These are phyloP conservation scores for Trichosurus vulpecula DNA, from an alignment of 2,797 vertebrate species.

Conservation along the genomic window DNA sequence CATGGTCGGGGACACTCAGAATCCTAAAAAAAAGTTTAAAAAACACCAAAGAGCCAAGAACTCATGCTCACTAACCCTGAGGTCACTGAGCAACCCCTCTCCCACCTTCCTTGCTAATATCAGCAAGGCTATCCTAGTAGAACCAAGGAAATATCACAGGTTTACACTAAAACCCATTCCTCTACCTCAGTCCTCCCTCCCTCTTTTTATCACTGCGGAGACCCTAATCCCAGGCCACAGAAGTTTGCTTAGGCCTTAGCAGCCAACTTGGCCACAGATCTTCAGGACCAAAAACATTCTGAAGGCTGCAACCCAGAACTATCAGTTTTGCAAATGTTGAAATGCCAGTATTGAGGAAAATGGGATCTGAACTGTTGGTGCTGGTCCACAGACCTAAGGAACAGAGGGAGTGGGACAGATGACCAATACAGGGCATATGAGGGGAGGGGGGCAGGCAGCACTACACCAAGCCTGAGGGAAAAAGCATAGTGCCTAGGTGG, in stretches of 20 bases:
- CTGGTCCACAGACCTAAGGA: background rate
- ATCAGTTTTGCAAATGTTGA: background rate
- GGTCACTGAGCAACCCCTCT: background rate
- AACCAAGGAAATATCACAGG: background rate
- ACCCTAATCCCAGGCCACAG: background rate
- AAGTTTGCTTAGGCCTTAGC: background rate
- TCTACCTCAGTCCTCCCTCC: background rate
- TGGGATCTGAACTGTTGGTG: background rate
- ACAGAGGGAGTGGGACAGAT: background rate
- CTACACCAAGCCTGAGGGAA: background rate
- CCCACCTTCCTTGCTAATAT: background rate
- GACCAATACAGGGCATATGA: background rate
- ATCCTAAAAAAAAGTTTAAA: background rate
- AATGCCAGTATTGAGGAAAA: background rate
- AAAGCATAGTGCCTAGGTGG: background rate
- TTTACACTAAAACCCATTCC: background rate
- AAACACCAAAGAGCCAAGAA: background rate
- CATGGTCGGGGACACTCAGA: background rate
- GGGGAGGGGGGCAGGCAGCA: too few relatives aligned
- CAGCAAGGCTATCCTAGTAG: background rate
- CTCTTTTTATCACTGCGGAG: background rate
- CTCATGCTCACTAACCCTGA: background rate
- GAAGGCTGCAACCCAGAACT: background rate
- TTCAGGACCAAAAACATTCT: background rate
- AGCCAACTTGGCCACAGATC: background rate